These are phyloP conservation scores for Anguilla marmorata DNA, from an alignment of 2,797 vertebrate species.

Conservation along the genomic window DNA sequence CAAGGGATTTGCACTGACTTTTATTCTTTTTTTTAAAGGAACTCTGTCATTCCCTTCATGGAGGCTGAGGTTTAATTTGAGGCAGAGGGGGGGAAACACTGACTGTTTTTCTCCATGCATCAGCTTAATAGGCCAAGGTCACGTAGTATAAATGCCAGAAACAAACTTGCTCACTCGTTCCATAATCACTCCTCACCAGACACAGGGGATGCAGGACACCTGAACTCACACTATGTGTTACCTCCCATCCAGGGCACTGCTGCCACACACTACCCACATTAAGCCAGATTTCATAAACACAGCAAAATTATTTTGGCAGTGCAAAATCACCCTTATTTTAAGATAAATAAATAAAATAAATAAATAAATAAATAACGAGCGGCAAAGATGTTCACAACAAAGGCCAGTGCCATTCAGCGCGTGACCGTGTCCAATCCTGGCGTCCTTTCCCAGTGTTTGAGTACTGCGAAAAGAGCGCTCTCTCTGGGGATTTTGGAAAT, in stretches of 20 bases:
- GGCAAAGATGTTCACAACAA: constrained; percentile 50
- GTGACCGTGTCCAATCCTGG: background rate
- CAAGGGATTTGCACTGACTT: background rate
- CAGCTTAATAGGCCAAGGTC: constrained; percentile 41
- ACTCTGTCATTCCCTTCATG: constrained; percentile 22
- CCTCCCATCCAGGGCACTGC: background rate
- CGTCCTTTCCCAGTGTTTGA: background rate
- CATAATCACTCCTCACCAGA: constrained; percentile 42
- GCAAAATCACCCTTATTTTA: constrained; percentile 52
- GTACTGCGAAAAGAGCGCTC: constrained; percentile 8
- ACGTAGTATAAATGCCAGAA: background rate
- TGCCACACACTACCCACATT: background rate
- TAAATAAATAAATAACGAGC: constrained; percentile 30
- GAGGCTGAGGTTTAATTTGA: constrained; percentile 15
- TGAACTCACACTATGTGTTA: background rate
- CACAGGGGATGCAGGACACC: constrained; percentile 35
- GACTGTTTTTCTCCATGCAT: background rate
- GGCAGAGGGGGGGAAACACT: background rate
- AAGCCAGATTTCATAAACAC: constrained; percentile 38
- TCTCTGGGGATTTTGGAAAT: constrained; percentile 58
- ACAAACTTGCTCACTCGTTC: constrained; percentile 31
- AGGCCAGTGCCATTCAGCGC: background rate
- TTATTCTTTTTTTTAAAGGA: constrained; percentile 21
- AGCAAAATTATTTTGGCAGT: constrained; percentile 20
- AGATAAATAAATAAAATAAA: constrained; percentile 53